phyloP scores from a whole-genome alignment of 2,113 vertebrate species.

The Dicrurus megarhynchus region DNA sequence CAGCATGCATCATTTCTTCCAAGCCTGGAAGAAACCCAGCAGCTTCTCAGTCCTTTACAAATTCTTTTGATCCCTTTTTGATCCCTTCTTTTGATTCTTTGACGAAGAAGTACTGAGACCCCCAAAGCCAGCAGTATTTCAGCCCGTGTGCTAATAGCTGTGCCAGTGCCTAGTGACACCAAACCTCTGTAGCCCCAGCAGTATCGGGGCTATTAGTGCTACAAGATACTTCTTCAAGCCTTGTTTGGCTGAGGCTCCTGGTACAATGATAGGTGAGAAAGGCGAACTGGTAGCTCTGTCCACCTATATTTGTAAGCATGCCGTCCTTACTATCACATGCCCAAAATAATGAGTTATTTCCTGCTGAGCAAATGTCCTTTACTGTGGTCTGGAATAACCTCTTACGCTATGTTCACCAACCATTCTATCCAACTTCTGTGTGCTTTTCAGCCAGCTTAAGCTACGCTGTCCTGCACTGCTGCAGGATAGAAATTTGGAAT shows the following conservation, averaged over 20 bases:
- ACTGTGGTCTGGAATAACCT: not conserved
- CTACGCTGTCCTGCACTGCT: not conserved
- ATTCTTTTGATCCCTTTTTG: not conserved
- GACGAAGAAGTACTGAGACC: not conserved
- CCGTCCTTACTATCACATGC: rapidly evolving
- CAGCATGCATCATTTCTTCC: not conserved
- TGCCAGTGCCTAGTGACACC: not conserved
- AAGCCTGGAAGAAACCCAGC: not conserved
- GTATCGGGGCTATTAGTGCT: rapidly evolving
- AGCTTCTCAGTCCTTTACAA: not conserved
- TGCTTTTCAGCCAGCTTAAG: not conserved
- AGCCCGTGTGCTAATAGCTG: not conserved
- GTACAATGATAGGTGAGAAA: not conserved
- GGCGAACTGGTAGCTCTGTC: not conserved
- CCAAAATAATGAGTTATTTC: not conserved
- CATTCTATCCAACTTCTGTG: rapidly evolving
- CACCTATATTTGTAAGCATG: not conserved
- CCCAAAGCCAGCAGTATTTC: not conserved
- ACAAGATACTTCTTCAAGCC: not conserved
- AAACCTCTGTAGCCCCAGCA: not conserved
- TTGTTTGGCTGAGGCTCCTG: not conserved
- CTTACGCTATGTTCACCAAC: not conserved
- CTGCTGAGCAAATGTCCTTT: not conserved
- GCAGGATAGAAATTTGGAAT: rapidly evolving
- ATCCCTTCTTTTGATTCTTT: not conserved